Conservation (phyloP, 2,113 vertebrate species). For the Muscicapa adusta region DNA sequence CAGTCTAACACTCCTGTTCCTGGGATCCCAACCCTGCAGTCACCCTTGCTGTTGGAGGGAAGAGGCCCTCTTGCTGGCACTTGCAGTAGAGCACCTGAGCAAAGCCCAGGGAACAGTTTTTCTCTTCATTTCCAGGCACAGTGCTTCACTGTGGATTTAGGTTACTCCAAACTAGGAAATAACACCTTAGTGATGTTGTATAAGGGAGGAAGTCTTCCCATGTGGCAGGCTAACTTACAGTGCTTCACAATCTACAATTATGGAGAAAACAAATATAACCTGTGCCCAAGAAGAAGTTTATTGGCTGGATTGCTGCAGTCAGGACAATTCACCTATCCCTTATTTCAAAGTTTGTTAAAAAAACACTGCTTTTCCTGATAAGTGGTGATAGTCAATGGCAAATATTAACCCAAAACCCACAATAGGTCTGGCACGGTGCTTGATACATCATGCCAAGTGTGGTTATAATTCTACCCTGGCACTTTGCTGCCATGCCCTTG, state of each 20-base stretch:
- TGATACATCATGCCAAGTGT: not conserved
- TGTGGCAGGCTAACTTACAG: not conserved
- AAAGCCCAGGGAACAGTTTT: not conserved
- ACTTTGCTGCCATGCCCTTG: not conserved
- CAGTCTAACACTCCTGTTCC: not conserved
- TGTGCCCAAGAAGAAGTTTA: not conserved
- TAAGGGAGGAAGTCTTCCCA: not conserved
- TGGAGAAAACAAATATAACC: not conserved
- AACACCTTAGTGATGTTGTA: not conserved
- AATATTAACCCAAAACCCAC: not conserved
- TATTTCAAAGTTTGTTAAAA: not conserved
- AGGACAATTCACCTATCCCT: not conserved
- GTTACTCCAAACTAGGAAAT: not conserved
- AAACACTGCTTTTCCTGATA: not conserved
- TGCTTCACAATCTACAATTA: not conserved
- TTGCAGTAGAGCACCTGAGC: not conserved
- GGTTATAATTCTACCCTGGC: not conserved
- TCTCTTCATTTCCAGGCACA: not conserved
- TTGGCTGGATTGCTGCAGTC: not conserved
- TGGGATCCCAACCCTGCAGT: not conserved
- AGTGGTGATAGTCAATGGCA: not conserved
- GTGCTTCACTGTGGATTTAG: not conserved
- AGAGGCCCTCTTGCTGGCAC: slow-evolving; percentile 32
- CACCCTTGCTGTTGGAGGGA: not conserved
- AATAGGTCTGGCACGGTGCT: not conserved